These are phyloP conservation scores for Micrasema minimum DNA, from an alignment of 1,140 invertebrate genomes.

Conservation along the genomic window DNA sequence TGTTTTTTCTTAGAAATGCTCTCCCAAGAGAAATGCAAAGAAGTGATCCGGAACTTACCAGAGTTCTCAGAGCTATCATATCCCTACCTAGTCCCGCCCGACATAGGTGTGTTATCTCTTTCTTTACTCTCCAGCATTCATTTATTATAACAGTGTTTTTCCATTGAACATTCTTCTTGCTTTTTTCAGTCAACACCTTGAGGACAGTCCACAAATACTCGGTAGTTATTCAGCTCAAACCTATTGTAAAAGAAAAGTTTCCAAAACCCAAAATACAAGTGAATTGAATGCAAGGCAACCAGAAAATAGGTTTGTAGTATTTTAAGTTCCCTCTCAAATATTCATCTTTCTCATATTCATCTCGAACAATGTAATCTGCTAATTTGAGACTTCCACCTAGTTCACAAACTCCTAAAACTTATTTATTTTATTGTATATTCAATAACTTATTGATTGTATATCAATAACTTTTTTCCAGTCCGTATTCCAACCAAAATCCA, in stretches of 20 bases:
- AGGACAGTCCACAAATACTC: slow-evolving; percentile 62
- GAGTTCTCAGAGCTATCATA: slow-evolving; percentile 61
- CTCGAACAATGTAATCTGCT: too few species aligned
- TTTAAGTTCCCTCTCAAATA: too few species aligned
- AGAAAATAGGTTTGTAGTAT: slow-evolving; percentile 44
- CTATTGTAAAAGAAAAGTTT: slow-evolving; percentile 68
- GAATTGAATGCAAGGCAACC: slow-evolving; percentile 59
- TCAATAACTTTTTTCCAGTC: slow-evolving; percentile 17
- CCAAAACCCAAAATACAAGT: slow-evolving; percentile 65
- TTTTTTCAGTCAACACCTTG: slow-evolving; percentile 48
- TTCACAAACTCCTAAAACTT: too few species aligned
- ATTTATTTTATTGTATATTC: too few species aligned
- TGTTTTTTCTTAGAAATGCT: slow-evolving; percentile 55
- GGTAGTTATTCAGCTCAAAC: slow-evolving; percentile 61
- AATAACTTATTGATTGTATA: too few species aligned
- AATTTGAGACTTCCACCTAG: too few species aligned
- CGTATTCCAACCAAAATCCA: slow-evolving; percentile 9
- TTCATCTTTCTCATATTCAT: too few species aligned
- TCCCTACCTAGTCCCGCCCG: slow-evolving; percentile 63
- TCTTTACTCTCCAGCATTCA: background rate
- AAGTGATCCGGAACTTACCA: slow-evolving; percentile 58
- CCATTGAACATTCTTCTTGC: background rate
- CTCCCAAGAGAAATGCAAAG: slow-evolving; percentile 56
- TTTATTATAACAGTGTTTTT: background rate
- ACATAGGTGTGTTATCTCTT: slow-evolving; percentile 52